Base-by-base conservation (phyloP, 1,140 invertebrate species). In the Apocrypta bakeri region DNA sequence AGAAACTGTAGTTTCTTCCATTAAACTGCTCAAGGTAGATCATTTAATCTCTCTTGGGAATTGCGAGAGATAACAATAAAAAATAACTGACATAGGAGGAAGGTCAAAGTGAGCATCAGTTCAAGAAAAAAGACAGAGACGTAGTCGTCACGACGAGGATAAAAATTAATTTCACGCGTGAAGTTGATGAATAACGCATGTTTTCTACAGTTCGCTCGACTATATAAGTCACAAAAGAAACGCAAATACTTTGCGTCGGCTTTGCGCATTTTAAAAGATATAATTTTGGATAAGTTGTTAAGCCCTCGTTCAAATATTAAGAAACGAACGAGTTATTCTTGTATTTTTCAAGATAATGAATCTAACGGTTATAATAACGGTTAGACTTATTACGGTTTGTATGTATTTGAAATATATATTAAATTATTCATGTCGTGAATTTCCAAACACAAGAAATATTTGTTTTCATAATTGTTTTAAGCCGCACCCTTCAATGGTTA, bases 141-240 rank as follows among this genome's bases (percentile, higher is more conserved):
- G 40, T 9, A 37, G 9, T 4, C 33, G 33, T 37, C 21, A 6
- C 1, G 72, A 56, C 40, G 72, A 56, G 72, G 6, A 14, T 56
- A 56, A 56, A 73, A 48, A 73, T 56, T 73, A 48, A 73, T 73
- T 42, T 73, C 25, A 40, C 72, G 72, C 72, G 40, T 27, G 21
- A 29, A 2, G 8, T 3, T 24, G 37, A 74, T 74, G 72, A 74
- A 74, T 74, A 74, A 74, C 29, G 8, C 72, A 74, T 74, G n/a
- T n/a, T n/a, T n/a, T n/a, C n/a, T n/a, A 7, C 40, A 29, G 25
- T 21, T 74, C 4, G 37, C 37, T 56, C 21, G 33, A 37, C 3
- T 37, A 4, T 37, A 2, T 37, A n/a, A 2, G 33, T 11, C 25
- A 27, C 24, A 56, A 74, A 56, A 24, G 40, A 42, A 48, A 27